Conservation (phyloP, 2,113 vertebrate species). For the Alligator sinensis region DNA sequence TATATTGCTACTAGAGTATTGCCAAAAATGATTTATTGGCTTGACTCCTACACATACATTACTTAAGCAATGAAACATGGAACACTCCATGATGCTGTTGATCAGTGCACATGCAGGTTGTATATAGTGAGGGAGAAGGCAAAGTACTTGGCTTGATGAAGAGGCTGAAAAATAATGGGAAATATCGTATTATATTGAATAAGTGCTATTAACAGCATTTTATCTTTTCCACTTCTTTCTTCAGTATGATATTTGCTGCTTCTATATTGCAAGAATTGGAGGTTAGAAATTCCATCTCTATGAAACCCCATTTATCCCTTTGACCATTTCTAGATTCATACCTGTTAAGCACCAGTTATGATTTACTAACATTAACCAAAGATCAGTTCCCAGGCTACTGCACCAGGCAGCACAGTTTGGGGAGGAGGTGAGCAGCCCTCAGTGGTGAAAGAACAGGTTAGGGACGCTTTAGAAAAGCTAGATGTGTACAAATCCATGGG, state of each 20-base stretch:
- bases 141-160: background rate
- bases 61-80: background rate
- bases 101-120: background rate
- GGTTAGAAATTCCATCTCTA: background rate
- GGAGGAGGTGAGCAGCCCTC: too few relatives aligned
- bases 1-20: background rate
- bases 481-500: too few relatives aligned
- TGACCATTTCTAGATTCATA: background rate
- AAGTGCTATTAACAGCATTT: background rate
- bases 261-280: background rate
- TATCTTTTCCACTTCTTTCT: background rate
- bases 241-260: background rate
- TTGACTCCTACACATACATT: background rate
- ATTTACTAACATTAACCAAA: background rate
- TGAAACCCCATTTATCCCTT: background rate
- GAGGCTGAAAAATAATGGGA: background rate
- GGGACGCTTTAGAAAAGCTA: too few relatives aligned
- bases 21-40: background rate
- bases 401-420: too few relatives aligned
- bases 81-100: background rate
- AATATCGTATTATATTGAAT: background rate
- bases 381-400: too few relatives aligned
- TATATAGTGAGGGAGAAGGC: background rate
- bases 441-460: too few relatives aligned
- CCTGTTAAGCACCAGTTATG: accelerated